Evolutionary conservation across 2,888 invertebrate species (phyloP), one percentile per base, ranked within the genome.

Genomic region (Tryphoninae sp.): DNA sequence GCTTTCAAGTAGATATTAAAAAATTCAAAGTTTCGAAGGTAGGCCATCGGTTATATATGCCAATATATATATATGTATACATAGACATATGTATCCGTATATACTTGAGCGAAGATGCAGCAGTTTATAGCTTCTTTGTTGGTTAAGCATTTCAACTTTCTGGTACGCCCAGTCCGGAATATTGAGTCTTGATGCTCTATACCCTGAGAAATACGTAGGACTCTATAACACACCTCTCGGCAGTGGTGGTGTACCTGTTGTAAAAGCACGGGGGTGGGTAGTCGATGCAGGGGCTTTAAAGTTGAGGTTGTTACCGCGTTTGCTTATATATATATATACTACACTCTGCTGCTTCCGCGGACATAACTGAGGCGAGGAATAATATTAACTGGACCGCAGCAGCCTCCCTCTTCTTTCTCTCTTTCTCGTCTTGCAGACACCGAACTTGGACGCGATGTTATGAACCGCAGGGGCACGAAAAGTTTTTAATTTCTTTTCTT

Each of bases 401-500:
- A 76, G 61, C 71, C 42, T 67, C 45, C 19, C 55, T 68, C 51
- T 7, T 9, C 45, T 11, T 49, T 51, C 45, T 68, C 33, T 49
- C 22, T 40, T 6, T 53, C 40, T 67, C 45, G 19, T 26, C 58
- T 75, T 67, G 61, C 67, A 82, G 67, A 61, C 72, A 82, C 61
- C 49, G 49, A 79, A 68, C 79, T 82, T 67, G 72, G 79, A 79
- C 67, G 82, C 76, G 62, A 76, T 82, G 61, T 82, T 72, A 82
- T 79, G 68, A 72, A 68, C 72, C n/a, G 65, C 74, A 40, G 61
- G 67, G 58, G 72, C 55, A 58, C 22, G 58, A 49, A 75, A 81
- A 82, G 71, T 79, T 82, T 82, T 82, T 72, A 76, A 82, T 82
- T 79, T 82, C 75, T 82, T 79, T 79, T 76, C 79, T 71, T 78